Evolutionary conservation across 2,797 vertebrate species (phyloP).

Genomic region (Aplochiton taeniatus): DNA sequence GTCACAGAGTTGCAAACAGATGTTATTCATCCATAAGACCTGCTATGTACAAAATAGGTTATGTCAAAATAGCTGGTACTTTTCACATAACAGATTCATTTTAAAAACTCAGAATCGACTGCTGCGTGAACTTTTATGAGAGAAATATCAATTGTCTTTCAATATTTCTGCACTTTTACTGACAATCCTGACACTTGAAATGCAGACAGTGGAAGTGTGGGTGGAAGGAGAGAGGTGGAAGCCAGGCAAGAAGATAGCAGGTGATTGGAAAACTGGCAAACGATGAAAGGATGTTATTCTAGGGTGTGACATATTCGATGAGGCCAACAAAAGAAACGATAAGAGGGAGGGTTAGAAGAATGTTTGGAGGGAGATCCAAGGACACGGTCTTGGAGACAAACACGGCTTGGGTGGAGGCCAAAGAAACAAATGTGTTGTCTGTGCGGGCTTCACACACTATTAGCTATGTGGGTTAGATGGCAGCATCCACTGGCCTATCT

Average conservation of each 20-base stretch:
- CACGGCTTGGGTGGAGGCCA: slow-evolving; percentile 15
- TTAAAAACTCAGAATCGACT: too few relatives aligned
- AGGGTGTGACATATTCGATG: slow-evolving; percentile 9
- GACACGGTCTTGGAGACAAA: neutral
- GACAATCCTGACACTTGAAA: neutral
- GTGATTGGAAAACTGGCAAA: slow-evolving; percentile 1
- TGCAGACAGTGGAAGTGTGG: slow-evolving; percentile 7
- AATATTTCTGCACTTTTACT: too few relatives aligned
- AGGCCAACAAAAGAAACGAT: neutral
- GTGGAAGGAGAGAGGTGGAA: slow-evolving; percentile 11
- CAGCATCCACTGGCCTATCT: neutral
- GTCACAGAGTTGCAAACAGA: too few relatives aligned
- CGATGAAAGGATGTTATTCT: slow-evolving; percentile 11
- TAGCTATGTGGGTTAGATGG: slow-evolving; percentile 8
- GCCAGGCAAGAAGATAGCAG: slow-evolving; percentile 7
- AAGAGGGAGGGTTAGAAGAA: neutral
- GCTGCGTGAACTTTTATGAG: too few relatives aligned
- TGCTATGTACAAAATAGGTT: too few relatives aligned
- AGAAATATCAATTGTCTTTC: too few relatives aligned
- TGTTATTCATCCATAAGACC: too few relatives aligned
- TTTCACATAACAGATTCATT: too few relatives aligned
- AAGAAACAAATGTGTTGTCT: slow-evolving; percentile 19
- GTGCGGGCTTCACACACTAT: slow-evolving; percentile 26
- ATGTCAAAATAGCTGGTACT: too few relatives aligned
- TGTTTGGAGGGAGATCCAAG: neutral